Evolutionary conservation across 2,797 vertebrate genomes (phyloP), one percentile per base, ranked within the genome.

Genomic region (Philypnodon macrostomus): DNA sequence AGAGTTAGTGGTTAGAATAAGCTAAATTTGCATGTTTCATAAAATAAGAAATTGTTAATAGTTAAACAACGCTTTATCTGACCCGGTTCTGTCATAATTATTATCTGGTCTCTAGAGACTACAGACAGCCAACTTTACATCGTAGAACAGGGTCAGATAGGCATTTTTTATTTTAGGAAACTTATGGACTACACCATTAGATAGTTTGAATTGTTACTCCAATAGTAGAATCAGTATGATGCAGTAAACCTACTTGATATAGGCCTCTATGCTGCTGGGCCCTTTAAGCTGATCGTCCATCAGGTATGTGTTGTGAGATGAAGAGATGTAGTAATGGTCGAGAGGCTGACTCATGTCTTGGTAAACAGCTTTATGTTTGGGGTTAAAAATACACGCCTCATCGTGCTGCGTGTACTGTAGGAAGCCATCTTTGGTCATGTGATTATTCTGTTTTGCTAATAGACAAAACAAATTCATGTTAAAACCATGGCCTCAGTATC

Each of bases 241-340:
- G 13, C 50, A 44, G 6, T 40, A 19, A 30, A 26, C 24, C 40
- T 87, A 95, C 97, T 92, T 92, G 70, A 98, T 94, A 55, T 98
- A 99, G 77, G 95, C 97, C 67, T 98, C 97, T 0, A 89, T 95
- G 82, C 96, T 99, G 91, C 97, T 99, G 16, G 94, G 93, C 2
- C 95, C 96, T 14, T 80, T 93, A 44, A 99, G 81, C 65, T 99
- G 97, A 82, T 99, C 96, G 18, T 93, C 93, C 90, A 93, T 92
- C 58, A 99, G 89, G 80, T 99, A 99, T 1, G 96, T 98, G 73
- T 99, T 99, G 81, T 99, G 96, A 0, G 97, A 99, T 31, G 97
- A 98, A 0, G 95, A 98, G 73, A 99, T 93, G 44, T 92, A 91
- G 78, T 99, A 99, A 74, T 97, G 89, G 67, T 87, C 94, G 72